phyloP scores from a whole-genome alignment of 1,140 invertebrate genomes.

The Dreissena rostriformis region DNA sequence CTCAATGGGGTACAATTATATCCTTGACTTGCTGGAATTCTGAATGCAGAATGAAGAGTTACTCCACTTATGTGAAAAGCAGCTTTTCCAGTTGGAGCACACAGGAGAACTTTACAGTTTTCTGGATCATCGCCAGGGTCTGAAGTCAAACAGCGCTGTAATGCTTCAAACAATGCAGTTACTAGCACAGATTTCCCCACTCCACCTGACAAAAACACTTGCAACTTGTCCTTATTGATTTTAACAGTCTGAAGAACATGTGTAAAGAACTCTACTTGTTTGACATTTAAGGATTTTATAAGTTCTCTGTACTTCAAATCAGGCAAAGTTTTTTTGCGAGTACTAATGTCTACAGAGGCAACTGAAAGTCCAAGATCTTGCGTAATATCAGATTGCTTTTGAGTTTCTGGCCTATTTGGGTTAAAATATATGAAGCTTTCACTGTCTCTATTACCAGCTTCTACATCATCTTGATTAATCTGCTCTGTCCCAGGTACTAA shows the following conservation, averaged over 20 bases:
- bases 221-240: conserved; percentile 6
- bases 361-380: background rate
- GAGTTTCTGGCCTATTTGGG: background rate
- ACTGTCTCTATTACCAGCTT: background rate
- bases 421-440: conserved; percentile 10
- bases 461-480: background rate
- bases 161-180: no score
- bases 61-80: background rate
- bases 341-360: background rate
- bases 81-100: conserved; percentile 31
- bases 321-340: background rate
- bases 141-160: no score
- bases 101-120: conserved; percentile 25
- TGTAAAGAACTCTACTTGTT: background rate
- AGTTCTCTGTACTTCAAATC: background rate
- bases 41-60: conserved; percentile 22
- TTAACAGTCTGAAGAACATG: background rate
- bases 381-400: background rate
- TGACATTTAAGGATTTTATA: conserved; percentile 1
- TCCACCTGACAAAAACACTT: conserved; percentile 10
- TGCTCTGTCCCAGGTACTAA: conserved; percentile 23
- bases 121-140: background rate
- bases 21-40: conserved; percentile 19
- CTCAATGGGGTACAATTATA: background rate
- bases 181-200: conserved; percentile 6